Base-by-base conservation (phyloP, 2,888 invertebrate genomes). In the Amblyteles armatorius region DNA sequence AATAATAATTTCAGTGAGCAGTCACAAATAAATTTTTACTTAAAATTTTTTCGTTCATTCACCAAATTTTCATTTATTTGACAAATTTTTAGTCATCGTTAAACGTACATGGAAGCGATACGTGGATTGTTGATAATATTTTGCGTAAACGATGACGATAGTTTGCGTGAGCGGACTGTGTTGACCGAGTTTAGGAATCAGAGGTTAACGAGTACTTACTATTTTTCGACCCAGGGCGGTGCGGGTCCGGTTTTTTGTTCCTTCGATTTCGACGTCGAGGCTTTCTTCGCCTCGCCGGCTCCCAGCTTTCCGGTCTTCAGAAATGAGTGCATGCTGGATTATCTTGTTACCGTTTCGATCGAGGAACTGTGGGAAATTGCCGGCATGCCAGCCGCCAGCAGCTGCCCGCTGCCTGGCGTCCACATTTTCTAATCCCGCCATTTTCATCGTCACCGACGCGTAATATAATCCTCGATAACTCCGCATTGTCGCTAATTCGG, bases 161-260 rank as follows among this genome's bases (percentile, higher is more conserved):
- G 5, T 29, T 29, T 73, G 13, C 0, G 71, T 55, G 36, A 22
- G 16, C 13, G 19, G 44, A 33, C 29, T 16, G 13, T 0, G 16
- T 60, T n/a, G n/a, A 60, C 3, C 3, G 52, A 40, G 72, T 57
- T 77, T 77, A 77, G 33, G 6, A n/a, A 77, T 22, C 7, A 79
- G 2, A 29, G 19, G 36, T 36, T 36, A 36, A 36, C 52, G 63
- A 36, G 74, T 73, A 94, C 96, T 94, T 94, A 97, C 97, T 97
- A 98, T 96, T 97, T 98, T 93, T 98, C 97, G 57, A 98, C 97
- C 98, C 98, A 98, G 90, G 97, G 97, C 48, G 96, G 95, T 22
- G 89, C 84, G 0, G 93, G 90, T 6, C 87, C 87, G 94, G 94
- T 81, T 94, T 94, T 93, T 95, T 68, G 40, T 50, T 84, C 83